These are phyloP conservation scores for Myotis daubentonii DNA, from an alignment of 2,797 vertebrate genomes.

Conservation along the genomic window DNA sequence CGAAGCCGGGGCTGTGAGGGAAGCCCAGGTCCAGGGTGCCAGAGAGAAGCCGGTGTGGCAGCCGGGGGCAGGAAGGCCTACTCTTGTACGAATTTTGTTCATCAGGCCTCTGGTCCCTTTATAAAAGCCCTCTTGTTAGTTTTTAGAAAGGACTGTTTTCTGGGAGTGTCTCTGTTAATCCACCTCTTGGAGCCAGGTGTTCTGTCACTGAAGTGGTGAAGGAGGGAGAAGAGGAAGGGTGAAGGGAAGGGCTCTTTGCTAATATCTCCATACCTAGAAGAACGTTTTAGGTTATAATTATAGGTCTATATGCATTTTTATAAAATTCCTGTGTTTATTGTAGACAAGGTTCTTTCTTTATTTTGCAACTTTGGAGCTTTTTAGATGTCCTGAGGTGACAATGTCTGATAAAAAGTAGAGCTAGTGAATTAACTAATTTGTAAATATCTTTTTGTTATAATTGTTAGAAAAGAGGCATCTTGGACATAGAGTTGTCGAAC, in stretches of 20 bases:
- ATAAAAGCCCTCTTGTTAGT: not conserved
- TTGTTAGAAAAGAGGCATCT: no score
- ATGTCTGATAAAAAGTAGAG: no score
- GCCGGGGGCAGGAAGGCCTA: no score
- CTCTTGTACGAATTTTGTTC: no score
- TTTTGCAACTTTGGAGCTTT: conserved; percentile 8
- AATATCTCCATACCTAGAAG: not conserved
- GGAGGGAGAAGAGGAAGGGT: not conserved
- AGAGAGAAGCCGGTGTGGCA: no score
- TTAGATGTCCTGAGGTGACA: not conserved
- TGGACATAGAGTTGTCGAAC: not conserved
- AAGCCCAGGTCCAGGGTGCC: no score
- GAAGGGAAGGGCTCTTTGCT: not conserved
- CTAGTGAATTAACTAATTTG: no score
- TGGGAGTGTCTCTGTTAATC: not conserved
- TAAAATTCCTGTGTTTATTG: conserved; percentile 37
- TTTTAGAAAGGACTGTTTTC: conserved; percentile 40
- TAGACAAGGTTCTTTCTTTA: not conserved
- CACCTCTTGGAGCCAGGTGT: not conserved
- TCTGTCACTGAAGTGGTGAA: not conserved
- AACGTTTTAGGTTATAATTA: not conserved
- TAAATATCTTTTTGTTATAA: no score
- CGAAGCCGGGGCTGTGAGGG: no score
- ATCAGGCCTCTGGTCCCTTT: not conserved
- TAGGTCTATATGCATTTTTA: not conserved